Base-by-base conservation (phyloP, 23 tunicate species). In the Ciona savignyi region DNA sequence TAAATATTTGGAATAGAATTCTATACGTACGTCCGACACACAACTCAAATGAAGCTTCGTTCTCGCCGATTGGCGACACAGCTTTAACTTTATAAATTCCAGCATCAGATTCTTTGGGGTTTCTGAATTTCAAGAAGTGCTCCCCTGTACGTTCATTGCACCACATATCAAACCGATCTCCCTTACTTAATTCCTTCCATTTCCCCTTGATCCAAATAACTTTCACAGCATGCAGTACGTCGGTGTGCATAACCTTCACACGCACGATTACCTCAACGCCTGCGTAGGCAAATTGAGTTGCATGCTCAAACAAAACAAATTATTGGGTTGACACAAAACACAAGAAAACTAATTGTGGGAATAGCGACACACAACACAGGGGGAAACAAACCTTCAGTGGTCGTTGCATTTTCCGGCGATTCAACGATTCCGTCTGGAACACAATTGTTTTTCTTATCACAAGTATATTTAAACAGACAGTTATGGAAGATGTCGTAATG, bases 121-220 rank as follows among this genome's bases (percentile, higher is more conserved):
- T 71, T 23, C 84, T 83, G 66, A 95, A 89, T 56, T 85, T 95
- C 27, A 95, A 75, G 26, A 80, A 88, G 77, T 79, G 81, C 49
- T 85, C 91, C 29, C 84, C 85, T 22, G 85, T 77, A 27, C 88
- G 71, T 65, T 88, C 96, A 78, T 80, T 84, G 34, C 70, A 35
- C 71, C 75, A 79, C 81, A 95, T 95, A 3, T 88, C 96, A 68
- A 63, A 89, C 32, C 99, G 73, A 69, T 95, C 99, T 20, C 99
- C 99, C 51, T 84, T 95, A 25, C 90, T 91, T 60, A 95, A 80
- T 60, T 95, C 87, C 68, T 95, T 89, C 96, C 96, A 95, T 66
- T 95, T 95, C 63, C 99, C 99, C 77, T 95, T 95, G 77, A 95
- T 84, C 99, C 99, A 95, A 22, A 64, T 73, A 23, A 95, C 92